phyloP scores from a whole-genome alignment of 1,140 invertebrate species.

The Drosophila aff. region DNA sequence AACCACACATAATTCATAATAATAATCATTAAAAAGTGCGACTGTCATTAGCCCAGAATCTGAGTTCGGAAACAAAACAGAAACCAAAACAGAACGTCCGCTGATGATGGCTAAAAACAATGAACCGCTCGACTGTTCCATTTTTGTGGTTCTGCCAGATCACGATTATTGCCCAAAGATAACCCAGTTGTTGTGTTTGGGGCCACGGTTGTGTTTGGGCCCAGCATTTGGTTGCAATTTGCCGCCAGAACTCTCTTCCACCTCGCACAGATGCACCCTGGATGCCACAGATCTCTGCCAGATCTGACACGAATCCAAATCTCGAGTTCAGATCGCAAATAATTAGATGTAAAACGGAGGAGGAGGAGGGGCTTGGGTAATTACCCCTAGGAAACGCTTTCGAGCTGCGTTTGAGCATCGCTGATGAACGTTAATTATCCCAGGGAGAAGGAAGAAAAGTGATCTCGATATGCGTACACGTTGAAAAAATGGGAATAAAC shows the following conservation, averaged over 20 bases:
- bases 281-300: constrained; percentile 30
- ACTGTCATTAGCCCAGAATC: constrained; percentile 77
- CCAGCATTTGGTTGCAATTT: constrained; percentile 48
- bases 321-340: constrained; percentile 58
- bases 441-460: constrained; percentile 44
- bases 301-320: constrained; percentile 63
- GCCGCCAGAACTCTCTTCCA: constrained; percentile 41
- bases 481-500: not conserved
- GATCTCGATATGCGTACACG: constrained; percentile 36
- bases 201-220: constrained; percentile 12
- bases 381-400: constrained; percentile 44
- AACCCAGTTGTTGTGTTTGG: constrained; percentile 54
- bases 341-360: constrained; percentile 48
- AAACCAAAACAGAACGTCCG: constrained; percentile 30
- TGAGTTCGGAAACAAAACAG: constrained; percentile 26
- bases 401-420: constrained; percentile 33
- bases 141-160: constrained; percentile 60
- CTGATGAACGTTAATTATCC: constrained; percentile 50
- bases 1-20: constrained; percentile 69
- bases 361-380: constrained; percentile 4
- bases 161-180: constrained; percentile 68
- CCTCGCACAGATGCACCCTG: constrained; percentile 17
- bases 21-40: constrained; percentile 75
- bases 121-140: constrained; percentile 37
- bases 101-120: constrained; percentile 51